These are phyloP conservation scores for Chromobotia macracanthus DNA, from an alignment of 2,797 vertebrate genomes.

Conservation along the genomic window DNA sequence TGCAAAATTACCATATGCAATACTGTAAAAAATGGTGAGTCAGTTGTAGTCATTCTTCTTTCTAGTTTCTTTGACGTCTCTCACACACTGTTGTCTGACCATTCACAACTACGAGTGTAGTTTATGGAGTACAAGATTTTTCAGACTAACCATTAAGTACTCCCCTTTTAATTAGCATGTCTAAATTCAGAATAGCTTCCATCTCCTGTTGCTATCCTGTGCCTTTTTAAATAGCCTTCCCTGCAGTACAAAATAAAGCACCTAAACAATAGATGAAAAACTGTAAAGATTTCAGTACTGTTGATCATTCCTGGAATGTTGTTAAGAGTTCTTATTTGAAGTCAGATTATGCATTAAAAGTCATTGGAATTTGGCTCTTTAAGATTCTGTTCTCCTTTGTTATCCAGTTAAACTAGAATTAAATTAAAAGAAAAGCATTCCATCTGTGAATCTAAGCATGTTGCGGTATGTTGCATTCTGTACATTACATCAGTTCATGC, in stretches of 20 bases:
- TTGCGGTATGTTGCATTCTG: not conserved
- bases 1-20: conserved; percentile 2
- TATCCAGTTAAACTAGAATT: too few species aligned
- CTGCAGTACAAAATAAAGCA: not conserved
- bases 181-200: not conserved
- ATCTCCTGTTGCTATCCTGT: not conserved
- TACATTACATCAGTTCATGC: not conserved
- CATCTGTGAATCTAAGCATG: too few species aligned
- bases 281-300: not conserved
- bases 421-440: too few species aligned
- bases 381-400: too few species aligned
- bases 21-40: not conserved
- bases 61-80: not conserved
- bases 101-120: not conserved
- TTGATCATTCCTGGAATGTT: not conserved
- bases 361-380: too few species aligned
- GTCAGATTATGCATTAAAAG: too few species aligned
- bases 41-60: not conserved
- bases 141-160: not conserved
- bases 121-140: not conserved
- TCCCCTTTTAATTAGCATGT: not conserved
- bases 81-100: not conserved
- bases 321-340: too few species aligned
- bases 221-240: not conserved
- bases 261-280: not conserved